Conservation (phyloP, 2,797 vertebrate species). For the Parauchenoglanis ngamensis region DNA sequence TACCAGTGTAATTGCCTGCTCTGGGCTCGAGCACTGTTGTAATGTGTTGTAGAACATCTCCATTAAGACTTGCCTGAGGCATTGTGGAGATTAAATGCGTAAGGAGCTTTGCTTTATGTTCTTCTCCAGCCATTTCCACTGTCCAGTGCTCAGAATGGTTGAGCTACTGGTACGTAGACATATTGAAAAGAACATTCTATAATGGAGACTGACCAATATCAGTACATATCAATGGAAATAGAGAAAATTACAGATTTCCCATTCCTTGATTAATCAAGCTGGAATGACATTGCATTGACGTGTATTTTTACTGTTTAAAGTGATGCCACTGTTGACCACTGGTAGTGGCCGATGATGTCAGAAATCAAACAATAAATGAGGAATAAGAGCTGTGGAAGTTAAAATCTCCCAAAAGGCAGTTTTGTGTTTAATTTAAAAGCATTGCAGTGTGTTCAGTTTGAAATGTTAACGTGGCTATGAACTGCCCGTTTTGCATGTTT, state of each 20-base stretch:
- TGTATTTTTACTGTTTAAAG: background rate
- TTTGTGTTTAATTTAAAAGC: background rate
- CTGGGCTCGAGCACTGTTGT: slow-evolving; percentile 73
- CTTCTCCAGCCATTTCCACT: slow-evolving; percentile 57
- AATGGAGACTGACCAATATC: background rate
- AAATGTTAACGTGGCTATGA: slow-evolving; percentile 12
- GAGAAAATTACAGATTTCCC: background rate
- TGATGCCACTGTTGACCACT: background rate
- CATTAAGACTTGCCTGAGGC: slow-evolving; percentile 87
- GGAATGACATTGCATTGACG: background rate
- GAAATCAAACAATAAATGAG: background rate
- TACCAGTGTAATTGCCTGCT: slow-evolving; percentile 86
- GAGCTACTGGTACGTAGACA: background rate
- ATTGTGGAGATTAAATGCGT: slow-evolving; percentile 78
- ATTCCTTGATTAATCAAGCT: background rate
- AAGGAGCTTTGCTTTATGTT: slow-evolving; percentile 72
- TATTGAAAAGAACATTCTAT: background rate
- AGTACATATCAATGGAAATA: background rate
- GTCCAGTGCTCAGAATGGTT: slow-evolving; percentile 22
- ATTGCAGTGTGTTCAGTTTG: background rate
- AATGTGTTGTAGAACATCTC: slow-evolving; percentile 88
- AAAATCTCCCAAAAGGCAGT: background rate
- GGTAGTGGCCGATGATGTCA: background rate
- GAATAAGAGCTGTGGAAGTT: background rate
- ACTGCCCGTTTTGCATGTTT: background rate